Conservation (phyloP, 53 echinoderm and acorn worm species). For the Crossaster papposus region DNA sequence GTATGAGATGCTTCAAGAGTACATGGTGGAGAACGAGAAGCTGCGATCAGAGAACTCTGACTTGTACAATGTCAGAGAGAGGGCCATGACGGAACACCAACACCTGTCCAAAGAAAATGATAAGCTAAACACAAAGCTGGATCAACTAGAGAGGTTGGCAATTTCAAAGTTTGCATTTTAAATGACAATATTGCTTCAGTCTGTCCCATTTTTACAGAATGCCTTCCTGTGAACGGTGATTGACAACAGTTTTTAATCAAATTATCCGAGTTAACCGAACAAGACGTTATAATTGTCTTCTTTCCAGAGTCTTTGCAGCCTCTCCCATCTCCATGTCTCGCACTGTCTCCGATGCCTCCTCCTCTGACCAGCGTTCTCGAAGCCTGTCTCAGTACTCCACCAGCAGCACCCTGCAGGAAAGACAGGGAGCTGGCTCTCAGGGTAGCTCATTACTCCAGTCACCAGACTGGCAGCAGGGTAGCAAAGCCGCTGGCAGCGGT, state of each 20-base stretch:
- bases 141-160: conserved; percentile 84
- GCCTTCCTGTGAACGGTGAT: no score
- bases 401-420: conserved; percentile 13
- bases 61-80: conserved; percentile 69
- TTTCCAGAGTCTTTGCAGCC: conserved; percentile 81
- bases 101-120: conserved; percentile 91
- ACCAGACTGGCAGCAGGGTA: conserved; percentile 49
- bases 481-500: neutral
- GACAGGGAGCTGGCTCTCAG: neutral
- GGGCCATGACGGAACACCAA: conserved; percentile 82
- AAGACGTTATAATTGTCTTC: neutral
- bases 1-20: conserved; percentile 98
- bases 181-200: no score
- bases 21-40: conserved; percentile 98
- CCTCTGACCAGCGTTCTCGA: conserved; percentile 20
- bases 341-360: conserved; percentile 39
- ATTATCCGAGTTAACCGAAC: neutral
- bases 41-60: conserved; percentile 91
- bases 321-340: conserved; percentile 81
- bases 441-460: conserved; percentile 42
- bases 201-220: neutral
- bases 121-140: conserved; percentile 80
- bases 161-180: no score
- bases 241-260: no score
- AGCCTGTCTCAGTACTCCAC: conserved; percentile 49